Percentiles rank a stretch among this genome's conserved stretches.
phyloP scores from a whole-genome alignment of 2,113 vertebrate genomes.

The Syngnathus typhle region DNA sequence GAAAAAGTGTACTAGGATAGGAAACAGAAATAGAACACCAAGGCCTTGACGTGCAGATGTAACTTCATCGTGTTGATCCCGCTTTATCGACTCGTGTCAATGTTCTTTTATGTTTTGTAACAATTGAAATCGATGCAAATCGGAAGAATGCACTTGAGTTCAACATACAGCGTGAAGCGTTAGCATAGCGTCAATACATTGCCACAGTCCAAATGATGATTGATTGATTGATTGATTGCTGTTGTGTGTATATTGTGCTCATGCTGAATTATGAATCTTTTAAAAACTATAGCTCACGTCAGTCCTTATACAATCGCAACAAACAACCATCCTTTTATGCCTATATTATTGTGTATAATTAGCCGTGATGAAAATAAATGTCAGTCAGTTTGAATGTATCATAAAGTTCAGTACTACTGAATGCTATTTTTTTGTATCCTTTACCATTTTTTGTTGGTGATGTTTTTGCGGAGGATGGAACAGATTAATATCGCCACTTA shows the following conservation, averaged over 20 bases:
- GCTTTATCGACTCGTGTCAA: not conserved
- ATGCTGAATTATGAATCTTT: too few relatives aligned
- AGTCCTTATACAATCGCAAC: too few relatives aligned
- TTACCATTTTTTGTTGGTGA: not conserved
- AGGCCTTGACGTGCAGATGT: not conserved
- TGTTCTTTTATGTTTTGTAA: not conserved
- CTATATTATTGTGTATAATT: too few relatives aligned
- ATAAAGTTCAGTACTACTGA: not conserved
- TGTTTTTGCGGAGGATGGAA: not conserved
- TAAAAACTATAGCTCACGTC: too few relatives aligned
- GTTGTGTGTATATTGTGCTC: not conserved
- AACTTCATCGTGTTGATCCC: not conserved
- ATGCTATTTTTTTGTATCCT: not conserved
- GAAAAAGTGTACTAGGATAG: constrained; percentile 26
- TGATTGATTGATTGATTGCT: not conserved
- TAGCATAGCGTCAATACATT: not conserved
- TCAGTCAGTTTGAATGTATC: too few relatives aligned
- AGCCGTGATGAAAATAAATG: too few relatives aligned
- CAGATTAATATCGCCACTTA: not conserved
- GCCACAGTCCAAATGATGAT: not conserved
- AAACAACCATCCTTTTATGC: too few relatives aligned
- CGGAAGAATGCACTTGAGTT: not conserved
- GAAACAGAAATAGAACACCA: constrained; percentile 21
- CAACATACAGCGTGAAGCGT: not conserved
- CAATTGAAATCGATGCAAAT: not conserved